Percentiles rank a stretch among this genome's conserved stretches.
Evolutionary conservation across 2,113 vertebrate species (phyloP).

Genomic region (Anthoscopus minutus): DNA sequence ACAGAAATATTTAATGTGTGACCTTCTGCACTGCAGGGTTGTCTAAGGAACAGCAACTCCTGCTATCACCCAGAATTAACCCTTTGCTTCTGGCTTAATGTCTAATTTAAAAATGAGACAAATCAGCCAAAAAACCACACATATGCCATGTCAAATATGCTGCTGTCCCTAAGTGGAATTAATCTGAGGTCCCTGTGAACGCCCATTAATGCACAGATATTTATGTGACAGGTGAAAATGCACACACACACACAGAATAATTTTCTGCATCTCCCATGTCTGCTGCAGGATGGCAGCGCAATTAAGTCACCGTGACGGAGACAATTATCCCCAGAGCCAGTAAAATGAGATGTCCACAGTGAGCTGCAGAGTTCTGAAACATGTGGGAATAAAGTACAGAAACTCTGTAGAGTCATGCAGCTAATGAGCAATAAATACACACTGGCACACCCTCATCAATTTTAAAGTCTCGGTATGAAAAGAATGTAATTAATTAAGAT

Average conservation of each 20-base stretch:
- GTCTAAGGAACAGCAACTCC: neutral
- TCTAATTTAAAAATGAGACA: neutral
- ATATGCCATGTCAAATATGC: neutral
- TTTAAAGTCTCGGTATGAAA: slow-evolving; percentile 45
- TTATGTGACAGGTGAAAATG: slow-evolving; percentile 13
- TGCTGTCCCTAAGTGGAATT: neutral
- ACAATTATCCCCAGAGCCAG: slow-evolving; percentile 4
- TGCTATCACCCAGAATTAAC: neutral
- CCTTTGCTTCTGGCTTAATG: neutral
- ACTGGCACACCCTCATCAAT: slow-evolving; percentile 69
- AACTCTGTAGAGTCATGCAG: slow-evolving; percentile 40
- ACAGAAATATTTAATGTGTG: neutral
- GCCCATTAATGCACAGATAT: neutral
- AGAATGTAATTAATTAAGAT: slow-evolving; percentile 54
- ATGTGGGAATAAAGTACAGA: slow-evolving; percentile 30
- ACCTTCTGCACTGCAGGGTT: neutral
- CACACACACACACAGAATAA: neutral
- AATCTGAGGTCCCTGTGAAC: neutral
- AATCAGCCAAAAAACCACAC: neutral
- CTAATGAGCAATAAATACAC: slow-evolving; percentile 71
- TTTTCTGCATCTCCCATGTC: neutral
- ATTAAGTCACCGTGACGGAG: slow-evolving; percentile 27
- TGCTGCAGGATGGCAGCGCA: slow-evolving; percentile 17
- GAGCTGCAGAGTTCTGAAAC: neutral
- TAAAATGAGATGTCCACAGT: slow-evolving; percentile 55